A percentile compares a stretch with the other conserved stretches of the same genome.
These are phyloP conservation scores for Ispidina lecontei DNA, from an alignment of 2,797 vertebrate genomes.

Conservation along the genomic window DNA sequence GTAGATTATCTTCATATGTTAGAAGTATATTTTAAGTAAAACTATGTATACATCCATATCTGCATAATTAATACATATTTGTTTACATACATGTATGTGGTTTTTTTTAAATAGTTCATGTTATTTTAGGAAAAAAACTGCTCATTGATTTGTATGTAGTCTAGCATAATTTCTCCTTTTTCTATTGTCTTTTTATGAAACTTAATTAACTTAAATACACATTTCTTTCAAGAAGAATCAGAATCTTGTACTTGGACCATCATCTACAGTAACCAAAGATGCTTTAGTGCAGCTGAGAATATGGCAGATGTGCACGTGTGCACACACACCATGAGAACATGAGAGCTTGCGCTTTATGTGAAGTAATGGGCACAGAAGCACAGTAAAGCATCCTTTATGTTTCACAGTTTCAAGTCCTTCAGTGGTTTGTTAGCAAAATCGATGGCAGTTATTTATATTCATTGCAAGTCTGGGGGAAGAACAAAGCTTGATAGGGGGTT, in stretches of 20 bases:
- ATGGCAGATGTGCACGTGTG: fast-evolving
- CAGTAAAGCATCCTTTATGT: not conserved
- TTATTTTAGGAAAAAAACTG: not conserved
- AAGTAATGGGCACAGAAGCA: not conserved
- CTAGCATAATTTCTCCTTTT: not conserved
- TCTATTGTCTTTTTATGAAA: not conserved
- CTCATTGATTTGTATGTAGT: not conserved
- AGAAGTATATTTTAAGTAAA: not conserved
- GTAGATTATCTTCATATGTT: not conserved
- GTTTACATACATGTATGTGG: not conserved
- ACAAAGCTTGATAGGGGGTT: constrained; percentile 2
- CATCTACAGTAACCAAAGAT: not conserved
- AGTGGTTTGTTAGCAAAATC: constrained; percentile 21
- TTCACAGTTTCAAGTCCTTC: constrained; percentile 23
- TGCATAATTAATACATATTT: not conserved
- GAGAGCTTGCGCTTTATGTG: not conserved
- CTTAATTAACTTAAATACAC: not conserved
- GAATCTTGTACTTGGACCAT: not conserved
- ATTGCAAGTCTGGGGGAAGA: constrained; percentile 34
- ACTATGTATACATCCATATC: not conserved
- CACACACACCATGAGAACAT: fast-evolving
- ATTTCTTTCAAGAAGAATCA: not conserved
- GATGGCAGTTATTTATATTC: constrained; percentile 48
- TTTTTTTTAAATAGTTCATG: not conserved
- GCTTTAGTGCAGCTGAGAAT: not conserved